phyloP scores from a whole-genome alignment of 2,113 vertebrate genomes.

The Oreochromis aureus region DNA sequence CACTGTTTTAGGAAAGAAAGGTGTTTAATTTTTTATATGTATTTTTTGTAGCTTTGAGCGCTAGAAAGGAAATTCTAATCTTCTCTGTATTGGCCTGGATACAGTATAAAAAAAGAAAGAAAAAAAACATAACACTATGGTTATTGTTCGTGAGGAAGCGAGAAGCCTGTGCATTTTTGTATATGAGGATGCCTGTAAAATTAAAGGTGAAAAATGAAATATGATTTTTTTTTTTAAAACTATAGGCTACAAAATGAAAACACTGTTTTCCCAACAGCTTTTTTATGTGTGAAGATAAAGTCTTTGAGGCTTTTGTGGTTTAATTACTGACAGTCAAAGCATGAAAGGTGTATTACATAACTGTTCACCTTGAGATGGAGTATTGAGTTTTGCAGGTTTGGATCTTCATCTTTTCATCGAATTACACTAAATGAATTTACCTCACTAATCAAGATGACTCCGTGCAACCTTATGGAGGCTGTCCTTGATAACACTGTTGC shows the following conservation, averaged over 20 bases:
- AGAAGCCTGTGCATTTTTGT: neutral
- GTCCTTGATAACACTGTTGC: neutral
- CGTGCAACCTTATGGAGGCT: neutral
- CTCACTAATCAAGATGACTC: neutral
- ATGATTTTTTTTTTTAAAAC: neutral
- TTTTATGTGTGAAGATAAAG: neutral
- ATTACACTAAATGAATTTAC: neutral
- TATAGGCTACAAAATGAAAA: neutral
- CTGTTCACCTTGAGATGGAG: neutral
- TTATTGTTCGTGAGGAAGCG: neutral
- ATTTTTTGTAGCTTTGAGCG: neutral
- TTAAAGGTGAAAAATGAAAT: neutral
- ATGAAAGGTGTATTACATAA: constrained; percentile 1
- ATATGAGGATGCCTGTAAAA: neutral
- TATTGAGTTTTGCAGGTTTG: neutral
- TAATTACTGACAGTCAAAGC: neutral
- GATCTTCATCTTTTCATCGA: neutral
- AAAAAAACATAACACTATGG: neutral
- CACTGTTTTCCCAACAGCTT: neutral
- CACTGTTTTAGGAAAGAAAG: neutral
- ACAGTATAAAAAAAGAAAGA: neutral
- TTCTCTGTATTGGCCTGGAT: neutral
- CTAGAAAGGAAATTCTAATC: neutral
- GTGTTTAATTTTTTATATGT: neutral
- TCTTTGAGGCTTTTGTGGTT: neutral